phyloP scores from a whole-genome alignment of 2,797 vertebrate genomes.

The Peromyscus attwateri region DNA sequence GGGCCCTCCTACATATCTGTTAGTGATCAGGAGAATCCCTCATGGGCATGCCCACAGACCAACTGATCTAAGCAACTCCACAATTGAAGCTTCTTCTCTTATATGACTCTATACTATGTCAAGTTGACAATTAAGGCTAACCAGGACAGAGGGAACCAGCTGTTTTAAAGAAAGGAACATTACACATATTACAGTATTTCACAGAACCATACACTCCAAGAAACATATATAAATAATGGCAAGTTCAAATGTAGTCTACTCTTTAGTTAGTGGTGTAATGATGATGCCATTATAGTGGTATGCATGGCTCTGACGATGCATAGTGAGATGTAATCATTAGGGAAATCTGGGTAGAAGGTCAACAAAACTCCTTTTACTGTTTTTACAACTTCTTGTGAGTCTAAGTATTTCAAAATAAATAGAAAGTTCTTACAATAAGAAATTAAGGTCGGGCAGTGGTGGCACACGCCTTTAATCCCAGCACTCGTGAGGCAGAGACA shows the following conservation, averaged over 20 bases:
- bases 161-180: not conserved
- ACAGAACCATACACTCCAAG: not conserved
- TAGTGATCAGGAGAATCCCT: not conserved
- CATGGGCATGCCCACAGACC: not conserved
- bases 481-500: too few species aligned
- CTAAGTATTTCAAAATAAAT: constrained; percentile 35
- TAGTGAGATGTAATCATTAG: not conserved
- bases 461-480: too few species aligned
- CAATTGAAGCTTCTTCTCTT: not conserved
- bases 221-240: not conserved
- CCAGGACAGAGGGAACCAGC: not conserved
- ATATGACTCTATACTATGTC: not conserved
- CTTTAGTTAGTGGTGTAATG: not conserved
- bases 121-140: not conserved
- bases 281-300: not conserved
- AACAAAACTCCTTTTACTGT: not conserved
- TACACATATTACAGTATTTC: not conserved
- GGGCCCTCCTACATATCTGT: not conserved
- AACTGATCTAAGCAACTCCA: not conserved
- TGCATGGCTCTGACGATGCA: not conserved
- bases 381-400: constrained; percentile 25
- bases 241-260: not conserved
- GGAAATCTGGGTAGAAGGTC: not conserved
- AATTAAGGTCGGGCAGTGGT: not conserved
- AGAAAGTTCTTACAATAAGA: constrained; percentile 2